Base-by-base conservation (phyloP, 2,888 invertebrate genomes). In the Nezara viridula region DNA sequence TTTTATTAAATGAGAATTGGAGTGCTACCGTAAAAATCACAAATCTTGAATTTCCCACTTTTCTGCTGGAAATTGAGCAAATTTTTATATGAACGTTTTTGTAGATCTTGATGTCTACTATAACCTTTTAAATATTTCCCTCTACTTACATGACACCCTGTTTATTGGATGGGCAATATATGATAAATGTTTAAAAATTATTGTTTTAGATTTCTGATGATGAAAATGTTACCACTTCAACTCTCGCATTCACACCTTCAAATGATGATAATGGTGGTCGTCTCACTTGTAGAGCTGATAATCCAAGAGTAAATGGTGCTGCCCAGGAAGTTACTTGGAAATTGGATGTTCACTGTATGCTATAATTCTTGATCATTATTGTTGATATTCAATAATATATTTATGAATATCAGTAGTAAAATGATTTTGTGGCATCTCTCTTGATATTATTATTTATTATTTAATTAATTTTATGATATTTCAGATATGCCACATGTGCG, bases 331-430 rank as follows among this genome's bases (percentile, higher is more conserved):
- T 96, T 90, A 95, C 95, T 87, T 95, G 97, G 94, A 96, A 95
- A 92, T 94, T 98, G 90, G 96, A 97, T 93, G 96, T 98, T 91
- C 96, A 96, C 93, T 98, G 98, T 98, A 94, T 97, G 98, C 95
- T 93, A 37, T n/a, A 89, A 37, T 77, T 81, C 5, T 40, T n/a
- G 27, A 3, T 32, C 6, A 32, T 66, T 14, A 19, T 66, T 40
- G 12, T 6, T 40, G 21, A 44, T 19, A 16, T 19, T 24, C 24
- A 27, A 9, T 44, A 47, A 7, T 85, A 4, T 37, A 49, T 47
- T 19, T 81, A 81, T 37, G 73, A 32, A 73, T n/a, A 37, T 73
- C 37, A 85, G 14, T 44, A 16, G 85, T 47, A 73, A 73, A 32
- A 9, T 19, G 10, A n/a, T 85, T 49, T 49, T 32, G 5, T 37